Conservation (phyloP, 2,797 vertebrate species). For the Bucorvus abyssinicus region DNA sequence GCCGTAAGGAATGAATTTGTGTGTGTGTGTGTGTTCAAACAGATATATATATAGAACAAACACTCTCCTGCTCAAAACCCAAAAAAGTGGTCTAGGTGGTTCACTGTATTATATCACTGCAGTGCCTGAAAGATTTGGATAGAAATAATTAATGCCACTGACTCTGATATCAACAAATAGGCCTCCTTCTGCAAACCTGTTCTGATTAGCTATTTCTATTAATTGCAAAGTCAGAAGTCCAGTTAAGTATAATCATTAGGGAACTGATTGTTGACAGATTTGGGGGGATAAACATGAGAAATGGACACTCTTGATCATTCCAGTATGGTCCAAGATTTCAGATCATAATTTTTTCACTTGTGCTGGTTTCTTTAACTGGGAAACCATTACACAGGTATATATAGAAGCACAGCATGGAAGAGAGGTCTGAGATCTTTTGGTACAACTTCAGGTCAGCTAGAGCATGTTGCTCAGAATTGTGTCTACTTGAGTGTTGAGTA, state of each 20-base stretch:
- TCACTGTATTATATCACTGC: background rate
- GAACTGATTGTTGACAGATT: background rate
- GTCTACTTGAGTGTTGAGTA: background rate
- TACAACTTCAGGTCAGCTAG: background rate
- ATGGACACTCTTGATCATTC: background rate
- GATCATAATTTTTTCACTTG: background rate
- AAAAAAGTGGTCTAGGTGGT: background rate
- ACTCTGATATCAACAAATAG: background rate
- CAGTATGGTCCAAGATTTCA: background rate
- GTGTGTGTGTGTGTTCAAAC: background rate
- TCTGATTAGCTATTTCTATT: background rate
- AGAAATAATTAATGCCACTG: background rate
- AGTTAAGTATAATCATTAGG: background rate
- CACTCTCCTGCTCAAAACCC: rapidly evolving
- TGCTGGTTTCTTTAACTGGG: background rate
- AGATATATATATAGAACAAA: background rate
- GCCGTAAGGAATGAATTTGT: background rate
- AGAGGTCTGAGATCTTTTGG: background rate
- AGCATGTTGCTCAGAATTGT: background rate
- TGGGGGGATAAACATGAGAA: background rate
- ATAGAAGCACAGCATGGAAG: background rate
- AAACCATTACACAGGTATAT: background rate
- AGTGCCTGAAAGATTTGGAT: background rate
- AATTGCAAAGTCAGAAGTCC: background rate
- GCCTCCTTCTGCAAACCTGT: background rate